phyloP scores from a whole-genome alignment of 2,888 invertebrate species.

The Galerucella pusilla region DNA sequence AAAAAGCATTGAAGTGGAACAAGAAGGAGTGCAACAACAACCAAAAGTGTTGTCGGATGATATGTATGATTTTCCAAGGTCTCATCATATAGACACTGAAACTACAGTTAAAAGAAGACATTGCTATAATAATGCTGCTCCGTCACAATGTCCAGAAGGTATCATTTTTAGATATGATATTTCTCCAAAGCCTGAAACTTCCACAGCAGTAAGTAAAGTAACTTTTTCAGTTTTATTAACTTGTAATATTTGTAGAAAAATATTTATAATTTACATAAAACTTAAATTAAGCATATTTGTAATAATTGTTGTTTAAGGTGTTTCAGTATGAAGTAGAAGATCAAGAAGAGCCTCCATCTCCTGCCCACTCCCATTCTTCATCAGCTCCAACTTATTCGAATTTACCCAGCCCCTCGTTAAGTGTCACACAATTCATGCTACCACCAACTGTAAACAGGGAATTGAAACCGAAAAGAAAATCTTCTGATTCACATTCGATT shows the following conservation, averaged over 20 bases:
- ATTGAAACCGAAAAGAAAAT: conserved; percentile 77
- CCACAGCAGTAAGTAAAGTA: conserved; percentile 48
- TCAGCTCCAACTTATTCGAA: conserved; percentile 70
- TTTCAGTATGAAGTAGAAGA: conserved; percentile 60
- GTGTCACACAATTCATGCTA: conserved; percentile 52
- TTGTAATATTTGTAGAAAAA: neutral
- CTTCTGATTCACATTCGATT: conserved; percentile 65
- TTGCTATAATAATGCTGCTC: conserved; percentile 73
- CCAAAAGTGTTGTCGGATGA: conserved; percentile 66
- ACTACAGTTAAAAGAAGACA: conserved; percentile 63
- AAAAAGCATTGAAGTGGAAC: conserved; percentile 27
- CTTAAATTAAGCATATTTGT: conserved; percentile 2
- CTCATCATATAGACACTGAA: conserved; percentile 68
- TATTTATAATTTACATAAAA: no score
- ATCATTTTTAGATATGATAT: conserved; percentile 72
- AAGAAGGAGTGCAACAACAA: conserved; percentile 22
- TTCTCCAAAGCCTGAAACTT: conserved; percentile 61
- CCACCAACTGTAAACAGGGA: conserved; percentile 83
- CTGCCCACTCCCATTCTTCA: conserved; percentile 66
- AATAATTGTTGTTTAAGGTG: conserved; percentile 50
- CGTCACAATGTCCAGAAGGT: conserved; percentile 65
- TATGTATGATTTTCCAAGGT: conserved; percentile 78
- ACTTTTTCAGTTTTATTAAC: neutral
- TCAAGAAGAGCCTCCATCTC: conserved; percentile 66
- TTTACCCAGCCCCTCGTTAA: conserved; percentile 68